Base-by-base conservation (phyloP, 2,888 invertebrate genomes). In the Erebia palarica region DNA sequence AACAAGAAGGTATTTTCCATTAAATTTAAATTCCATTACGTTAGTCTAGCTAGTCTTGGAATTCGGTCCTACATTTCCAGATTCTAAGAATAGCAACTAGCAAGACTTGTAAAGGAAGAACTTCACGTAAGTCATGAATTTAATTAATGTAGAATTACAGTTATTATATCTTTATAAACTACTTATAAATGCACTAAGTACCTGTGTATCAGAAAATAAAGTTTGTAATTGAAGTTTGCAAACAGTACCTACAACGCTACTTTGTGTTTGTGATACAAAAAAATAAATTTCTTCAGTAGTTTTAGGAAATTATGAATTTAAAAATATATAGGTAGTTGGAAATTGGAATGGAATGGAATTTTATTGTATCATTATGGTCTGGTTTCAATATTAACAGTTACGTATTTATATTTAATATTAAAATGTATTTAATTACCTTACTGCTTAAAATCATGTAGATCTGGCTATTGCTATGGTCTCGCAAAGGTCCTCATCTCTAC, bases 371-470 rank as follows among this genome's bases (percentile, higher is more conserved):
- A 16, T 36, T 36, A 59, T n/a, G 27, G 14, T 10, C 27, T 14
- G 13, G 58, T 59, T 36, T 36, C 27, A 27, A n/a, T 36, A 3
- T 53, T 36, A 36, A 36, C 36, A 36, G 36, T 36, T 16, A 16
- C 18, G n/a, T 8, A 8, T 51, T 14, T 2, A 4, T 49, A 49
- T 55, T 27, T 18, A 13, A 58, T 58, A 27, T 27, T 58, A 7
- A 13, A 14, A 7, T 27, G 3, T 27, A 13, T 14, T 27, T 59
- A n/a, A 3, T 59, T 84, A 92, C 92, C 91, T 89, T 86, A 82
- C 80, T 83, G 82, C 88, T 88, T 83, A 84, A 82, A 83, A 84
- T 86, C 91, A 91, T 91, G 86, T 86, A 90, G 86, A 80, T 82
- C 79, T 81, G 47, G 47, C 47, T 47, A 47, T 47, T 47, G 73